A percentile compares a stretch with the other conserved stretches of the same genome.
Conservation (phyloP, 2,888 invertebrate species). For the Mechanitis mazaeus region DNA sequence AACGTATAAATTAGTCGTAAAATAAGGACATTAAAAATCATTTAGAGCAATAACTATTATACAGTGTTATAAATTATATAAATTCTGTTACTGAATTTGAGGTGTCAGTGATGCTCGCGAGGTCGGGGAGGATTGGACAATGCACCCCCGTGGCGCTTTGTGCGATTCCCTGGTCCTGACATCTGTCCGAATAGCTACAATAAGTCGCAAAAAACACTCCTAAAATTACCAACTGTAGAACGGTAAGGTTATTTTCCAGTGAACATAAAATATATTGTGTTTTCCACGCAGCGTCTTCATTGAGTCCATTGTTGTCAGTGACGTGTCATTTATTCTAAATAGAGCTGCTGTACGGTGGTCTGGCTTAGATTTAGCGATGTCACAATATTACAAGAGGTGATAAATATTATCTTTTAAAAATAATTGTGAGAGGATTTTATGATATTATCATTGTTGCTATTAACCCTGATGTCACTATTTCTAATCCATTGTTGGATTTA, state of each 20-base stretch:
- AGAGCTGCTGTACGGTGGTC: conserved; percentile 57
- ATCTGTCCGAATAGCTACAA: conserved; percentile 75
- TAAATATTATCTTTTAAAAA: conserved; percentile 45
- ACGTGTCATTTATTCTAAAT: conserved; percentile 65
- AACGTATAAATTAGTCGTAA: conserved; percentile 68
- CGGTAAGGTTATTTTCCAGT: conserved; percentile 57
- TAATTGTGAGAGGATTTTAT: conserved; percentile 28
- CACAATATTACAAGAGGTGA: conserved; percentile 62
- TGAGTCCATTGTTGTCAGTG: conserved; percentile 59
- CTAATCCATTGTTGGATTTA: conserved; percentile 5
- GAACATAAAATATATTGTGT: conserved; percentile 51
- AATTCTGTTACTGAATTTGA: conserved; percentile 68
- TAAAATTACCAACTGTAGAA: conserved; percentile 62
- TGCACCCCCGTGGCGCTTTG: conserved; percentile 72
- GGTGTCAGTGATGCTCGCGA: conserved; percentile 64
- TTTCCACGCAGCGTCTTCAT: conserved; percentile 57
- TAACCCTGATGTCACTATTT: conserved; percentile 15
- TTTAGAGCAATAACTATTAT: conserved; percentile 71
- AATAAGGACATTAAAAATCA: conserved; percentile 74
- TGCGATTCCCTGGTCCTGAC: conserved; percentile 69
- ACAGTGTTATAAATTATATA: conserved; percentile 65
- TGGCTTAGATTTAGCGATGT: conserved; percentile 41
- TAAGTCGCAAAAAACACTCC: conserved; percentile 72
- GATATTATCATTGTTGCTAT: conserved; percentile 20
- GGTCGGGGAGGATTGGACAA: conserved; percentile 60